phyloP scores from a whole-genome alignment of 2,888 invertebrate species.

The Ectobius pallidus region DNA sequence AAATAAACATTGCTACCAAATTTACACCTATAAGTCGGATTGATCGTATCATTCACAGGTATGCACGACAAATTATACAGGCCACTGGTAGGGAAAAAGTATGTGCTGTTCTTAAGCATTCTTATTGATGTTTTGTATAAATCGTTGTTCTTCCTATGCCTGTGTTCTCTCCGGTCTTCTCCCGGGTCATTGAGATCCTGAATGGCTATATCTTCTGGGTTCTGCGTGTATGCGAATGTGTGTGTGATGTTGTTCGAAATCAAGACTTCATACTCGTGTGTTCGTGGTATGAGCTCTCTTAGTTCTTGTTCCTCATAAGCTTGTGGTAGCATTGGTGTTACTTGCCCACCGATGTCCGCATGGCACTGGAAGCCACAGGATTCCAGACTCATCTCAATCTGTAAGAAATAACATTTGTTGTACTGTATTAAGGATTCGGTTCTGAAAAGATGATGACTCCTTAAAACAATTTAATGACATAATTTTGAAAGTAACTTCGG shows the following conservation, averaged over 20 bases:
- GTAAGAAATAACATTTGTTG: no score
- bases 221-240: not conserved
- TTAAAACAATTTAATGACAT: no score
- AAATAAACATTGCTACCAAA: not conserved
- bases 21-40: not conserved
- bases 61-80: slow-evolving; percentile 52
- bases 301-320: not conserved
- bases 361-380: slow-evolving; percentile 46
- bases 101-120: slow-evolving; percentile 59
- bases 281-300: not conserved
- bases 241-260: not conserved
- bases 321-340: not conserved
- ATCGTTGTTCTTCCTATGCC: slow-evolving; percentile 63
- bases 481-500: no score
- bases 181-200: not conserved
- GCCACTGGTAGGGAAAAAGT: slow-evolving; percentile 68
- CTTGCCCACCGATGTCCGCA: not conserved
- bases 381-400: slow-evolving; percentile 38
- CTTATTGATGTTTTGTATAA: slow-evolving; percentile 64
- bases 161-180: slow-evolving; percentile 58
- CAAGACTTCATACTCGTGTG: not conserved
- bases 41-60: not conserved
- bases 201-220: not conserved
- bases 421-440: no score
- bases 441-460: no score